phyloP scores from a whole-genome alignment of 2,113 vertebrate species.

The Turdus rufiventris region DNA sequence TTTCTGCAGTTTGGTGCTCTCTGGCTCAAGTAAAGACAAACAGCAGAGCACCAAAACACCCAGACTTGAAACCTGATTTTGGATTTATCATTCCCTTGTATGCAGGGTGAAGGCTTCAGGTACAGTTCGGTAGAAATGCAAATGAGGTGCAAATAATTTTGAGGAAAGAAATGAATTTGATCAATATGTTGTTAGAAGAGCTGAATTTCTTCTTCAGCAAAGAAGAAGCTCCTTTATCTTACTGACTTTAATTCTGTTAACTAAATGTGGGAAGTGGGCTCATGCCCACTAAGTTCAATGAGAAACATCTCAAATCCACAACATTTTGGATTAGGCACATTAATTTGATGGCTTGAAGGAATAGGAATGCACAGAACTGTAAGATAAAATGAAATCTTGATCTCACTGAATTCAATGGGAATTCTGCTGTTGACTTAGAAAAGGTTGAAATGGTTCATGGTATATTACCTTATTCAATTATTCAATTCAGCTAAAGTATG shows the following conservation, averaged over 20 bases:
- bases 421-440: background rate
- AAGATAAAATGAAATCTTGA: background rate
- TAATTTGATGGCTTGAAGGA: background rate
- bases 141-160: background rate
- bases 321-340: background rate
- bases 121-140: background rate
- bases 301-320: background rate
- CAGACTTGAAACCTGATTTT: background rate
- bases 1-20: background rate
- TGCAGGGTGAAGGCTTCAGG: background rate
- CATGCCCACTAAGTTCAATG: background rate
- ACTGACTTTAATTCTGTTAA: background rate
- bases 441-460: background rate
- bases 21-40: background rate
- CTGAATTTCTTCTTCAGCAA: background rate
- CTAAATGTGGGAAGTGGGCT: background rate
- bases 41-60: background rate
- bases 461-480: background rate
- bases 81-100: background rate
- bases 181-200: background rate
- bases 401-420: background rate
- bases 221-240: background rate
- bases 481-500: background rate
- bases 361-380: background rate
- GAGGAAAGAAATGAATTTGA: background rate